These are phyloP conservation scores for Dichetophora obliterata DNA, from an alignment of 2,888 invertebrate species.

Conservation along the genomic window DNA sequence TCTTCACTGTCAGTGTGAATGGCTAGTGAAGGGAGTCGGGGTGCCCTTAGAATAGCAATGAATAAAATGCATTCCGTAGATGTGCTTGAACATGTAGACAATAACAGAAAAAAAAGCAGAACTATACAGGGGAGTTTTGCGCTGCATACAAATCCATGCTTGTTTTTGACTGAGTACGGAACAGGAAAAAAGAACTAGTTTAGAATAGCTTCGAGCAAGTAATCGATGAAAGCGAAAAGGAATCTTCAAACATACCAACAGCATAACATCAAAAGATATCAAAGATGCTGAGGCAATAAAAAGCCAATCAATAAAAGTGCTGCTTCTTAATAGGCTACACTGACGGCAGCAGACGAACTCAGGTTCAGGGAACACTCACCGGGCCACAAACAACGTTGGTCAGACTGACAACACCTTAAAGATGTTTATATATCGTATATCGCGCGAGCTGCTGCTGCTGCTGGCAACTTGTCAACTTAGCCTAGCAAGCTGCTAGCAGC, in stretches of 20 bases:
- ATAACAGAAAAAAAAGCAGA: neutral
- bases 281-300: neutral
- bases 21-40: neutral
- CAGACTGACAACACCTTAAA: neutral
- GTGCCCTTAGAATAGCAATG: neutral
- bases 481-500: neutral
- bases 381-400: neutral
- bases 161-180: neutral
- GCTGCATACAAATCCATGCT: neutral
- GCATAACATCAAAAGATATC: neutral
- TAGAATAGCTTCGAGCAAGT: neutral
- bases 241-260: neutral
- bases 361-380: neutral
- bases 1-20: conserved; percentile 34
- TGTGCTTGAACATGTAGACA: neutral
- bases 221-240: conserved; percentile 8
- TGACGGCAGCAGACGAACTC: neutral
- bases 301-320: neutral
- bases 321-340: neutral
- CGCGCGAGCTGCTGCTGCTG: neutral
- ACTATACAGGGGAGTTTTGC: neutral
- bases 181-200: neutral
- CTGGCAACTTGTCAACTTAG: neutral
- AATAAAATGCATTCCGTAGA: neutral
- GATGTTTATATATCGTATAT: conserved; percentile 18